These are phyloP conservation scores for Ips nitidus DNA, from an alignment of 1,140 invertebrate species.

Conservation along the genomic window DNA sequence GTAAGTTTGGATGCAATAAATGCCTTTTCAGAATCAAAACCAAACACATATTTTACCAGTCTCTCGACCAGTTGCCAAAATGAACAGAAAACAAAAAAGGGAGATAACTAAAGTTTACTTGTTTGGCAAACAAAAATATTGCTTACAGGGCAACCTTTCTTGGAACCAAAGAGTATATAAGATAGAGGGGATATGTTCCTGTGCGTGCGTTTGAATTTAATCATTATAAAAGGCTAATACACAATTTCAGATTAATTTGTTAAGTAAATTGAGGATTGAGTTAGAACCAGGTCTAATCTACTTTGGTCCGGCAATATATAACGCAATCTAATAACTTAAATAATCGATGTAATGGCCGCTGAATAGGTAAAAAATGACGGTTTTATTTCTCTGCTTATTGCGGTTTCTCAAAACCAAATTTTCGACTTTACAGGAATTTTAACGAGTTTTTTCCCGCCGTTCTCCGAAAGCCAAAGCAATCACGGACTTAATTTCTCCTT, in stretches of 20 bases:
- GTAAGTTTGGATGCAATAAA: too few relatives aligned
- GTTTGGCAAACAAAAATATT: slow-evolving; percentile 19
- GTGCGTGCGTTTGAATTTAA: not conserved
- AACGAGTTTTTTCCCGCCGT: slow-evolving; percentile 6
- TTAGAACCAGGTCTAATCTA: not conserved
- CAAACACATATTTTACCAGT: too few relatives aligned
- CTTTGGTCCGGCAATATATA: not conserved
- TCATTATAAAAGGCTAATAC: not conserved
- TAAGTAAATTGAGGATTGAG: not conserved
- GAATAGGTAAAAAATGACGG: not conserved
- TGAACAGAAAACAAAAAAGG: slow-evolving; percentile 17
- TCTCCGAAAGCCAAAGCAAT: slow-evolving; percentile 3
- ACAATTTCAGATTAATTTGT: not conserved
- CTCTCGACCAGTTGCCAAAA: slow-evolving; percentile 21
- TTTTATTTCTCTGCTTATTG: slow-evolving; percentile 2
- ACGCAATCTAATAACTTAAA: slow-evolving; percentile 3
- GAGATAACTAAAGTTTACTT: not conserved
- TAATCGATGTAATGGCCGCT: not conserved
- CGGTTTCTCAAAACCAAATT: slow-evolving; percentile 6
- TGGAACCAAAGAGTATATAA: slow-evolving; percentile 1
- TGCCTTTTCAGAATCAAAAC: too few relatives aligned
- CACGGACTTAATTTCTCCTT: not conserved
- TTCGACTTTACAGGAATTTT: slow-evolving; percentile 9
- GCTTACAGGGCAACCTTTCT: not conserved
- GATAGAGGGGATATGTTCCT: not conserved